phyloP scores from a whole-genome alignment of 2,888 invertebrate genomes.

The Volucella zonaria region DNA sequence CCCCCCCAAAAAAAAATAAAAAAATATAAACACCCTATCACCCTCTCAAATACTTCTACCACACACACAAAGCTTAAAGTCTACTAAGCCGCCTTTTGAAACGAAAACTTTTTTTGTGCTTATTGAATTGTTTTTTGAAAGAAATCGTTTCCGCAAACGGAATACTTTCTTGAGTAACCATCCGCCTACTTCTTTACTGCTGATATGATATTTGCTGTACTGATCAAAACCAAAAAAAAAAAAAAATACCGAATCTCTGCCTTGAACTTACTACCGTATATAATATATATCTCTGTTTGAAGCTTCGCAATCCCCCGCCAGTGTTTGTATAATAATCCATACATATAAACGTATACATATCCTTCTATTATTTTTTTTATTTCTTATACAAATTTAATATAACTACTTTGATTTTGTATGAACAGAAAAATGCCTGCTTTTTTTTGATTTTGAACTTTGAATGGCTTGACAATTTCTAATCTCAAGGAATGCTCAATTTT shows the following conservation, averaged over 20 bases:
- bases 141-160: slow-evolving; percentile 55
- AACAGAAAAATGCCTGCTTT: slow-evolving; percentile 37
- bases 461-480: slow-evolving; percentile 56
- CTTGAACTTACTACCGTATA: slow-evolving; percentile 61
- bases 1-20: neutral
- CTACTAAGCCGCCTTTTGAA: slow-evolving; percentile 58
- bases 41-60: slow-evolving; percentile 54
- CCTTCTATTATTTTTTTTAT: slow-evolving; percentile 15
- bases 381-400: slow-evolving; percentile 19
- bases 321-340: slow-evolving; percentile 69
- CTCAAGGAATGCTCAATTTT: slow-evolving; percentile 61
- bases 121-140: slow-evolving; percentile 68
- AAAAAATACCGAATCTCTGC: slow-evolving; percentile 49
- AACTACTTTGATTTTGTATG: slow-evolving; percentile 2
- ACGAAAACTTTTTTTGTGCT: slow-evolving; percentile 57
- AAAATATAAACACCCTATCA: neutral
- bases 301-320: slow-evolving; percentile 73
- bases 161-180: slow-evolving; percentile 62
- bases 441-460: slow-evolving; percentile 43
- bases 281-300: slow-evolving; percentile 66
- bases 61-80: slow-evolving; percentile 45
- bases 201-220: slow-evolving; percentile 65
- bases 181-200: slow-evolving; percentile 69
- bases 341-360: slow-evolving; percentile 27
- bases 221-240: slow-evolving; percentile 49